phyloP scores from a whole-genome alignment of 2,888 invertebrate species.

The Parnassius smintheus region DNA sequence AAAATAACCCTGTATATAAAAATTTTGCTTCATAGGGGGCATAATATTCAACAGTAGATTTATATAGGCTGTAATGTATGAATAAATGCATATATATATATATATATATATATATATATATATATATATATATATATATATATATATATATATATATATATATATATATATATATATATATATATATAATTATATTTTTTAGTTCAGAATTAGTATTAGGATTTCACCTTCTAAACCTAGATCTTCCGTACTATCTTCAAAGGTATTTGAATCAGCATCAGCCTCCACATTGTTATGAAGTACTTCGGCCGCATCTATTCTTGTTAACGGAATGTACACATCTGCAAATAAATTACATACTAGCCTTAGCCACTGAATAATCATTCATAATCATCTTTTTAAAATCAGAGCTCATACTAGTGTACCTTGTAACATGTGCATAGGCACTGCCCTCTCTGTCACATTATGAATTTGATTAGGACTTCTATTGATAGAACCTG shows the following conservation, averaged over 20 bases:
- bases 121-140: no score
- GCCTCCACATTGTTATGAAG: conserved; percentile 42
- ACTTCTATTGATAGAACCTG: conserved; percentile 46
- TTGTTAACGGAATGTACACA: conserved; percentile 66
- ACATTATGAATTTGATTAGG: conserved; percentile 49
- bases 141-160: no score
- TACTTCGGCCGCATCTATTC: conserved; percentile 56
- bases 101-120: no score
- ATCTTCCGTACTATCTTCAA: conserved; percentile 48
- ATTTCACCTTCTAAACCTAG: conserved; percentile 49
- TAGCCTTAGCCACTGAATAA: no score
- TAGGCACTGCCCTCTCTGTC: conserved; percentile 56
- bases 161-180: no score
- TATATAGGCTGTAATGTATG: neutral
- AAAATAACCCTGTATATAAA: no score
- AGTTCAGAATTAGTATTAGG: neutral
- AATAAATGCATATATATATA: no score
- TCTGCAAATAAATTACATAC: conserved; percentile 47
- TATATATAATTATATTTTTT: no score
- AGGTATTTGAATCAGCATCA: conserved; percentile 35
- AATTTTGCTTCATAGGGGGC: no score
- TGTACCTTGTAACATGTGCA: conserved; percentile 69
- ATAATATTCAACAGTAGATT: no score
- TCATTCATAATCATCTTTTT: no score
- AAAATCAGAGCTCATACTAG: neutral